Conservation (phyloP, 2,113 vertebrate species). For the Dendropsophus ebraccatus region DNA sequence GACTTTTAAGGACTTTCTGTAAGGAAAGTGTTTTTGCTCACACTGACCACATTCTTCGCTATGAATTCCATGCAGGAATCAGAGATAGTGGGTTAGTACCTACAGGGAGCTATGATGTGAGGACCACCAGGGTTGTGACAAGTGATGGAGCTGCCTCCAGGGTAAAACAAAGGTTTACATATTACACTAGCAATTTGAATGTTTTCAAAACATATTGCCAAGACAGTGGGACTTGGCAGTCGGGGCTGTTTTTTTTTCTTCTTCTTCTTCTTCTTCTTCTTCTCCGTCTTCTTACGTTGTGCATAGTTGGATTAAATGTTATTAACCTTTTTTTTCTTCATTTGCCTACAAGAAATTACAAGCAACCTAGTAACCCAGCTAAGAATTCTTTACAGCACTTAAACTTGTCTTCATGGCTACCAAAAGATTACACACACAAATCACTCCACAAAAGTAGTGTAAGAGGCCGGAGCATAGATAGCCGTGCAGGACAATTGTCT, state of each 20-base stretch:
- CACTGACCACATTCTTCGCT: conserved; percentile 66
- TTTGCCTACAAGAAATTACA: conserved; percentile 90
- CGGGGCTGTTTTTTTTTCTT: conserved; percentile 76
- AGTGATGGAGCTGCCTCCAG: conserved; percentile 87
- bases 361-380: conserved; percentile 88
- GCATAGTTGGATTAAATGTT: conserved; percentile 84
- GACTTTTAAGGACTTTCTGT: conserved; percentile 25
- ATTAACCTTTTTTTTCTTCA: conserved; percentile 80
- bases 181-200: conserved; percentile 98
- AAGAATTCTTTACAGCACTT: conserved; percentile 90
- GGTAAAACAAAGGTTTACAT: conserved; percentile 97
- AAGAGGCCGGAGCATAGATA: conserved; percentile 80
- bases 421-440: conserved; percentile 94
- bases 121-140: conserved; percentile 97
- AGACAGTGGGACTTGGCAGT: conserved; percentile 95
- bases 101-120: conserved; percentile 81
- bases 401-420: conserved; percentile 86
- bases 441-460: conserved; percentile 86
- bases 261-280: conserved; percentile 56
- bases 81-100: conserved; percentile 86
- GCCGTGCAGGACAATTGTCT: conserved; percentile 81
- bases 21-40: conserved; percentile 60
- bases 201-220: conserved; percentile 99
- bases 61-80: conserved; percentile 74
- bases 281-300: conserved; percentile 67